These are phyloP conservation scores for Aleiodes leptofemur DNA, from an alignment of 2,888 invertebrate genomes.

Conservation along the genomic window DNA sequence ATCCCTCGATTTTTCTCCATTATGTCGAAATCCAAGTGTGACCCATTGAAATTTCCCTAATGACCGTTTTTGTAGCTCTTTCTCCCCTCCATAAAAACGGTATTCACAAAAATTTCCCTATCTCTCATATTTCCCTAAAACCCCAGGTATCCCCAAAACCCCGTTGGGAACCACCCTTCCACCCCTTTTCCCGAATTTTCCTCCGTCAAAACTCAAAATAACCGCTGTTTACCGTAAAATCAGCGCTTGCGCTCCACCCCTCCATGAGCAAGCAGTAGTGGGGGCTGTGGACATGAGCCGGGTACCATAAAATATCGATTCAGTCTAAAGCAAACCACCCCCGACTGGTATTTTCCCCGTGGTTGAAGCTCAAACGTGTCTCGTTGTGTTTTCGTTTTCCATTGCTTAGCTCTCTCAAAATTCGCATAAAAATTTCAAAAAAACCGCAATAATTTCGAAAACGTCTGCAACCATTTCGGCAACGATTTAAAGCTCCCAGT, in stretches of 20 bases:
- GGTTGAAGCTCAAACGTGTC: slow-evolving; percentile 22
- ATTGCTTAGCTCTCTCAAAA: not conserved
- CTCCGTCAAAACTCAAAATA: slow-evolving; percentile 11
- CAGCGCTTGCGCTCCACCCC: slow-evolving; percentile 25
- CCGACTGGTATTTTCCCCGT: slow-evolving; percentile 54
- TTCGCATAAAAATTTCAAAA: not conserved
- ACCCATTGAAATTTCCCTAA: too few relatives aligned
- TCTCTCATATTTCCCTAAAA: too few relatives aligned
- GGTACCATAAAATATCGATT: slow-evolving; percentile 64
- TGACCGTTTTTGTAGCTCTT: too few relatives aligned
- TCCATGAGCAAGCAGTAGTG: not conserved
- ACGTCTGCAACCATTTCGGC: not conserved
- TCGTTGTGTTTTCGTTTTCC: slow-evolving; percentile 4
- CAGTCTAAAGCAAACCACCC: slow-evolving; percentile 70
- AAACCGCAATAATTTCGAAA: not conserved
- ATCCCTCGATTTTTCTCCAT: too few relatives aligned
- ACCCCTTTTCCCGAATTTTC: not conserved
- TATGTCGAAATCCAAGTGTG: too few relatives aligned
- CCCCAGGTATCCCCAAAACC: not conserved
- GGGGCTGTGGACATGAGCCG: slow-evolving; percentile 13
- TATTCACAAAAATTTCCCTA: too few relatives aligned
- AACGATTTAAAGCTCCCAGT: slow-evolving; percentile 11
- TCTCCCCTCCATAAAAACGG: too few relatives aligned
- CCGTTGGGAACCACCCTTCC: not conserved
- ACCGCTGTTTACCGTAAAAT: slow-evolving; percentile 9